Base-by-base conservation (phyloP, 2,797 vertebrate genomes). In the Epinephelus malabaricus region DNA sequence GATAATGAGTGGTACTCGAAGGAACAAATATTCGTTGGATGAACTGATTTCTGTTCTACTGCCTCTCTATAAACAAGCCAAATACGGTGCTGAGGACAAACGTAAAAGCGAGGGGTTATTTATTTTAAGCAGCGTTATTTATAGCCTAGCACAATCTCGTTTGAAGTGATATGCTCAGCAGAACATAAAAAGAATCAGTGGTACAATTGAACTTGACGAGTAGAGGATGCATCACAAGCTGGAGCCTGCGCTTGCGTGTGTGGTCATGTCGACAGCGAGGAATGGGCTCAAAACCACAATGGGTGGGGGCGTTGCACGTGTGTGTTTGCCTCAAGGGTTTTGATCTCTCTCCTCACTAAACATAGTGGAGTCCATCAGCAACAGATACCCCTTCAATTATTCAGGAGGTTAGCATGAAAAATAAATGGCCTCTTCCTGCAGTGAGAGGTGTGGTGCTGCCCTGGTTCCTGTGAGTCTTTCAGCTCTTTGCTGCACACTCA, bases 331-430 rank as follows among this genome's bases (percentile, higher is more conserved):
- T 87, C 64, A 1, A 8, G 72, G 89, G 79, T 77, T 87, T 85
- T 86, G 84, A 88, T 92, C 85, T 79, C 45, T 53, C 54, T 73
- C 55, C 79, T 86, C 65, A 43, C 85, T 76, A 78, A 92, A 93
- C 75, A 81, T 81, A 85, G 55, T 69, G 68, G 61, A 91, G 89
- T 92, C 84, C 91, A 90, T 92, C 88, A 88, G 88, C 86, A 88
- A 88, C 77, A 91, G 89, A 91, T 90, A 90, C 73, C 62, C 14
- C 5, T 79, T 94, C 68, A 94, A 94, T 94, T 87, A 94, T 94
- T 91, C 88, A 93, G 56, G 60, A 84, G 85, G 69, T 84, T 84
- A 64, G 85, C 86, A 92, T 93, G 86, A 93, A 92, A 94, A 89
- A 94, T 93, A 85, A 92, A 94, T 94, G 88, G 34, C 85, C 66